Conservation (phyloP, 2,113 vertebrate genomes). For the Anser brachyrhynchus region DNA sequence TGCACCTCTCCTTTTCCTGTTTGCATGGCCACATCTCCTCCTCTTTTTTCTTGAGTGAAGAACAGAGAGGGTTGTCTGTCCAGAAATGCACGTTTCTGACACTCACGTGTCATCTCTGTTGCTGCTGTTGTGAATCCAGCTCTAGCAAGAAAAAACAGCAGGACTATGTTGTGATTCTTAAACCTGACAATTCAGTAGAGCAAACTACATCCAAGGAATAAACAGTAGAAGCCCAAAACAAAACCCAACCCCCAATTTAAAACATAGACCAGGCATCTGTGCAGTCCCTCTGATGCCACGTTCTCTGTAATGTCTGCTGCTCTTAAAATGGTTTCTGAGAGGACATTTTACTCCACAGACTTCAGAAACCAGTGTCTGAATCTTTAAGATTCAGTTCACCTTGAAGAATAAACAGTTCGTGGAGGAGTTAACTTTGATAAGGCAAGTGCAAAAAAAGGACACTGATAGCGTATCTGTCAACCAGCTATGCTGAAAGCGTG, state of each 20-base stretch:
- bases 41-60: slow-evolving; percentile 83
- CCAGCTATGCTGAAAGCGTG: not conserved
- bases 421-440: not conserved
- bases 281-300: not conserved
- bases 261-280: not conserved
- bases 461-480: not conserved
- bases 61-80: slow-evolving; percentile 79
- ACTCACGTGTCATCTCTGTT: slow-evolving; percentile 70
- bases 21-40: slow-evolving; percentile 79
- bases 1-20: slow-evolving; percentile 85
- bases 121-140: slow-evolving; percentile 84
- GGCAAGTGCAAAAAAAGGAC: not conserved
- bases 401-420: slow-evolving; percentile 4
- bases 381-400: slow-evolving; percentile 1
- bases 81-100: slow-evolving; percentile 84
- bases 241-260: not conserved
- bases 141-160: slow-evolving; percentile 70
- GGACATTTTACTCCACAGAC: not conserved
- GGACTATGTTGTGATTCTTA: not conserved
- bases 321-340: not conserved
- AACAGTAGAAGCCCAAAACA: not conserved
- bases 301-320: not conserved
- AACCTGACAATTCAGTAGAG: not conserved
- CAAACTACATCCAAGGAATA: not conserved
- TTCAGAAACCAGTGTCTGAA: not conserved